Conservation (phyloP, 2,113 vertebrate species). For the Carettochelys insculpta region DNA sequence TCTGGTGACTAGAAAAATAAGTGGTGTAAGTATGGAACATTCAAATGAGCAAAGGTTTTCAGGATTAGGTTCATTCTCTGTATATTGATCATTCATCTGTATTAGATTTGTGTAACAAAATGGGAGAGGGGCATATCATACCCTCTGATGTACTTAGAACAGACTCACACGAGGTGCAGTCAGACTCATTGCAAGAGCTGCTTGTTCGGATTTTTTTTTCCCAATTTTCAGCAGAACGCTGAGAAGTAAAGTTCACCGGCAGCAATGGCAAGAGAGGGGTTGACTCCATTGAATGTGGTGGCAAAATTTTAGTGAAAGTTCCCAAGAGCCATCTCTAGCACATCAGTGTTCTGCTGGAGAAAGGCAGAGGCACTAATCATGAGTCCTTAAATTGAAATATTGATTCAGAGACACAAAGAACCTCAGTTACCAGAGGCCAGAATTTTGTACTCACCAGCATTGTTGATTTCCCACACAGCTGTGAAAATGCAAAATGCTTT, state of each 20-base stretch:
- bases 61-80: background rate
- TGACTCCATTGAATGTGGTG: background rate
- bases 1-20: background rate
- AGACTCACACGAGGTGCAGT: background rate
- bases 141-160: background rate
- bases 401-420: background rate
- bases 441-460: background rate
- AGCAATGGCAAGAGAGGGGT: background rate
- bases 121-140: background rate
- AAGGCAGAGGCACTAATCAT: background rate
- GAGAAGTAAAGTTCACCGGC: background rate
- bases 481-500: background rate
- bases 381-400: background rate
- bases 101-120: background rate
- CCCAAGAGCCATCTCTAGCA: background rate
- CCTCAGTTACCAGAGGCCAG: background rate
- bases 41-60: background rate
- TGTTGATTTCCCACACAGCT: background rate
- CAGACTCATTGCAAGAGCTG: background rate
- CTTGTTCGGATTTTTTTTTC: background rate
- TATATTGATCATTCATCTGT: background rate
- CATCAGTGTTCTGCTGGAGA: background rate
- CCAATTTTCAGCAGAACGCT: background rate
- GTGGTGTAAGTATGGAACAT: background rate
- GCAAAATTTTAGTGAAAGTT: background rate